Evolutionary conservation across 53 echinoderm and acorn worm genomes (phyloP), one percentile per base, ranked within the genome.

Genomic region (Zoroaster sp.): DNA sequence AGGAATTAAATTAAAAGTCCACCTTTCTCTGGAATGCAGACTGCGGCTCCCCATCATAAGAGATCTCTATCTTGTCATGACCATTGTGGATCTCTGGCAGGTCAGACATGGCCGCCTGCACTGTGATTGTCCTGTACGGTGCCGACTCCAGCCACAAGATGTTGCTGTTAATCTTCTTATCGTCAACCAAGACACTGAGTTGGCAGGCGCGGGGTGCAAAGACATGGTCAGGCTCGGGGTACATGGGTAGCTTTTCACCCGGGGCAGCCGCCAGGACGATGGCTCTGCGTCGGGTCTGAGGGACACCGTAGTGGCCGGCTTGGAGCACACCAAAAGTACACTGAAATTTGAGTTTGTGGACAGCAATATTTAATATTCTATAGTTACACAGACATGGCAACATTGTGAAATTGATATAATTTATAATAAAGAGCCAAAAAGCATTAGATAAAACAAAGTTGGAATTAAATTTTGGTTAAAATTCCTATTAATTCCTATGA

Each of bases 261-360:
- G 99, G 99, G n/a, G 99, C 95, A 2, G 99, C 99, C 5, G 96
- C 98, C 2, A 98, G 91, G 83, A 98, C 95, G 91, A 98, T 98
- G 47, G 98, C 98, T 10, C 98, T 70, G 10, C 98, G 94, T 18
- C 98, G 87, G 20, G 98, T 98, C 91, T 98, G 98, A 4, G 98
- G 94, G 20, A 98, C 98, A 34, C 98, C 98, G 72, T 98, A 98
- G 54, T 98, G 98, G 31, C 98, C 98, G n/a, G 98, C 98, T 89
- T 98, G 98, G 1, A 98, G 89, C 43, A 98, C 74, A 3, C 98
- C 98, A 80, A 98, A 97, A 11, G 98, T 98, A 68, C 98, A 96
- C 98, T 98, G 86, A 15, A 66, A 20, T 41, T 17, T n/a, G n/a
- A n/a, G n/a, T n/a, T n/a, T n/a, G n/a, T n/a, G n/a, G n/a, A n/a